Conservation (phyloP, 30 jellyfish, hydroid and myxozoan genomes). For the Aurelia aurita complex sp. Pacific region DNA sequence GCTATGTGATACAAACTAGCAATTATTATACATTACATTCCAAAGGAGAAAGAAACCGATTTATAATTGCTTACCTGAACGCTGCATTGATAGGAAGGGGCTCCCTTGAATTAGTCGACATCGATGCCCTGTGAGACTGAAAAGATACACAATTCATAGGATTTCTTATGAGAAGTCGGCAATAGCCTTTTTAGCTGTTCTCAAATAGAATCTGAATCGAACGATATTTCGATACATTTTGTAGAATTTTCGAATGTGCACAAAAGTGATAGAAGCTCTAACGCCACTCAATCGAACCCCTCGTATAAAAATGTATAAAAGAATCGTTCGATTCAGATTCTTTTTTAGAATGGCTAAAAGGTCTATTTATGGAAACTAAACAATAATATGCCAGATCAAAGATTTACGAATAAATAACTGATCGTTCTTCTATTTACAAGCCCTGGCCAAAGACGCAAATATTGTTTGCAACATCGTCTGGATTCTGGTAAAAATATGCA, state of each 20-base stretch:
- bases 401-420: background rate
- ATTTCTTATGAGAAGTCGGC: background rate
- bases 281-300: too few species aligned
- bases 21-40: background rate
- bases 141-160: background rate
- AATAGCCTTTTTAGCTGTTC: background rate
- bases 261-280: too few species aligned
- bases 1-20: background rate
- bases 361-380: background rate
- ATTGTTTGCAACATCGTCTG: too few species aligned
- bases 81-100: constrained; percentile 85
- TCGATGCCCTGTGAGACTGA: constrained; percentile 91
- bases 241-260: too few species aligned
- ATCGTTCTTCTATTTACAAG: background rate
- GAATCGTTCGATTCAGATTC: too few species aligned
- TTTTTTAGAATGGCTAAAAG: too few species aligned
- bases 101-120: constrained; percentile 79
- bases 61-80: constrained; percentile 64
- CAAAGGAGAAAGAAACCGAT: background rate
- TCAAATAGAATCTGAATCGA: too few species aligned
- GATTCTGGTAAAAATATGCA: too few species aligned
- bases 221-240: too few species aligned
- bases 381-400: background rate
- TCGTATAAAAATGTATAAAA: too few species aligned
- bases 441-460: too few species aligned